Conservation (phyloP, 2,888 invertebrate species). For the Geophilus truncorum region DNA sequence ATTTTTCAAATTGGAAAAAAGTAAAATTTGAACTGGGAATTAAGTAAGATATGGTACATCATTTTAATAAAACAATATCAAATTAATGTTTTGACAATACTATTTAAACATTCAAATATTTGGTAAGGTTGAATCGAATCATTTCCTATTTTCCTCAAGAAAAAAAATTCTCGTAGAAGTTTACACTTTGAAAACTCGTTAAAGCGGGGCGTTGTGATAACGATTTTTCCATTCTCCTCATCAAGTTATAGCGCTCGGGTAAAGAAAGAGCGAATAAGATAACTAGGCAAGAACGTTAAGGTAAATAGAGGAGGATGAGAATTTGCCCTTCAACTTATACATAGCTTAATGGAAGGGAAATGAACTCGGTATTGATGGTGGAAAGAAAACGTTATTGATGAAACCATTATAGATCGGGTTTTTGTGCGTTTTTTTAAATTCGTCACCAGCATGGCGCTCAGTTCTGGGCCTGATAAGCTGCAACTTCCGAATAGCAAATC, state of each 20-base stretch:
- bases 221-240: conserved; percentile 11
- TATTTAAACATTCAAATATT: neutral
- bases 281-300: conserved; percentile 8
- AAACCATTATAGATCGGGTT: conserved; percentile 2
- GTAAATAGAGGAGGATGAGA: conserved; percentile 21
- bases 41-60: too few relatives aligned
- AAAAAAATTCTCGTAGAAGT: neutral
- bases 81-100: neutral
- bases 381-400: conserved; percentile 1
- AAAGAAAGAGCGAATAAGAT: conserved; percentile 14
- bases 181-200: neutral
- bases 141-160: neutral
- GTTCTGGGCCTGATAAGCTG: neutral
- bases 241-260: conserved; percentile 1
- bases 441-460: neutral
- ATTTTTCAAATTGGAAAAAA: too few relatives aligned
- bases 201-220: neutral
- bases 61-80: too few relatives aligned
- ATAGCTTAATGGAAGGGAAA: conserved; percentile 23
- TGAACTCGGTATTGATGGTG: conserved; percentile 19
- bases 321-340: conserved; percentile 18
- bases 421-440: neutral
- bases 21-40: too few relatives aligned
- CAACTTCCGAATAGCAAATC: neutral
- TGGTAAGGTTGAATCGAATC: neutral